A percentile compares a stretch with the other conserved stretches of the same genome.
Conservation (phyloP, 2,113 vertebrate species). For the Phodopus roborovskii region DNA sequence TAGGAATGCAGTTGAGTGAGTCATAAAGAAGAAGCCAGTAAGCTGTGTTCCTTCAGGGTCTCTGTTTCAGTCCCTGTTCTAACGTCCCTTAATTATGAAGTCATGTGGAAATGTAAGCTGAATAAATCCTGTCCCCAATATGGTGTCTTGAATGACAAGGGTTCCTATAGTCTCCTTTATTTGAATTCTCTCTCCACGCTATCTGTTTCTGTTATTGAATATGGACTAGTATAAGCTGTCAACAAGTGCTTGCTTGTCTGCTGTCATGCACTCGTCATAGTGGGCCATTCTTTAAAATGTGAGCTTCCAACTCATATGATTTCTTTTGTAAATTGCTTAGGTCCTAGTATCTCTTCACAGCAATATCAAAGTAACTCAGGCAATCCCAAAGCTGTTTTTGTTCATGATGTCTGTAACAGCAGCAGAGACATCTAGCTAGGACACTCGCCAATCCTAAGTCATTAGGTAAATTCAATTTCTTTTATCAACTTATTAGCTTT, state of each 20-base stretch:
- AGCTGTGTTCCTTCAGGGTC: neutral
- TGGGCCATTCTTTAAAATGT: neutral
- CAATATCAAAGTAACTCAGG: neutral
- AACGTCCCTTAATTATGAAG: neutral
- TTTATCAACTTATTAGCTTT: conserved; percentile 45
- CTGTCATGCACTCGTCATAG: neutral
- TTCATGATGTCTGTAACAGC: neutral
- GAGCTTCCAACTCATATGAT: neutral
- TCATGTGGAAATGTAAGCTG: neutral
- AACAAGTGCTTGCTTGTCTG: neutral
- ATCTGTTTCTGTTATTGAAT: neutral
- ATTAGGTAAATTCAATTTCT: conserved; percentile 28
- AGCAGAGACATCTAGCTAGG: neutral
- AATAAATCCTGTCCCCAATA: neutral
- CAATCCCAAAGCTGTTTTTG: neutral
- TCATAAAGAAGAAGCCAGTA: neutral
- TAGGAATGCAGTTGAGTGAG: neutral
- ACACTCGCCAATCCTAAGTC: neutral
- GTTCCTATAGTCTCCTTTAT: neutral
- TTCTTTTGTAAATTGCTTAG: neutral
- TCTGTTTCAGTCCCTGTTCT: neutral
- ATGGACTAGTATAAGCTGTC: neutral
- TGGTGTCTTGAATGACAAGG: neutral
- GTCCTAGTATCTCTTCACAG: neutral
- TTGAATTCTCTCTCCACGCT: neutral